phyloP scores from a whole-genome alignment of 1,140 invertebrate genomes.

The Lordiphosa mommai region DNA sequence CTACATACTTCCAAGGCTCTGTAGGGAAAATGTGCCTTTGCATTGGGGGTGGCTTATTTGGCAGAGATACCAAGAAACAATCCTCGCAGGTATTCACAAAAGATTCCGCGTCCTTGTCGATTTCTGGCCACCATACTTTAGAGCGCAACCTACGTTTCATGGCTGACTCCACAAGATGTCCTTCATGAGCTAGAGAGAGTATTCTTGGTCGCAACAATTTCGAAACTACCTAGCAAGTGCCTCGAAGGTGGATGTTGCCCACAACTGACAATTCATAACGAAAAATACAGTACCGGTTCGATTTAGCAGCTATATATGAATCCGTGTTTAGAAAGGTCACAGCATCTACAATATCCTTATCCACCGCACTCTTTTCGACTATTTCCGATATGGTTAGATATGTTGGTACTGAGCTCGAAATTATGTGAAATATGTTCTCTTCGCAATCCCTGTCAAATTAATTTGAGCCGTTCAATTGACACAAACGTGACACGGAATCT shows the following conservation, averaged over 20 bases:
- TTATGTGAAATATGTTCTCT: slow-evolving; percentile 7
- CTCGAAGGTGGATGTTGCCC: slow-evolving; percentile 10
- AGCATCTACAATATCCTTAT: slow-evolving; percentile 24
- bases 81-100: slow-evolving; percentile 78
- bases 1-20: no score
- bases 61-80: slow-evolving; percentile 61
- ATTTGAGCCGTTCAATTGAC: not conserved
- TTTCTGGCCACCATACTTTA: slow-evolving; percentile 82
- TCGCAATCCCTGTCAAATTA: slow-evolving; percentile 2
- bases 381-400: slow-evolving; percentile 13
- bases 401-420: slow-evolving; percentile 2
- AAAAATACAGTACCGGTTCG: slow-evolving; percentile 14
- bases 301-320: not conserved
- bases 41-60: not conserved
- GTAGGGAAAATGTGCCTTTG: no score
- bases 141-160: slow-evolving; percentile 81
- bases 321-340: not conserved
- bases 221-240: slow-evolving; percentile 57
- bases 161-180: slow-evolving; percentile 80
- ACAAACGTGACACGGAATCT: slow-evolving; percentile 13
- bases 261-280: slow-evolving; percentile 12
- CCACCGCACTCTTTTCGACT: slow-evolving; percentile 1
- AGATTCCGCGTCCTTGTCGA: slow-evolving; percentile 80
- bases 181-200: slow-evolving; percentile 77
- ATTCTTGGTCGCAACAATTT: slow-evolving; percentile 36